Evolutionary conservation across 2,797 vertebrate species (phyloP), one percentile per base, ranked within the genome.

Genomic region (Acanthornis magna): DNA sequence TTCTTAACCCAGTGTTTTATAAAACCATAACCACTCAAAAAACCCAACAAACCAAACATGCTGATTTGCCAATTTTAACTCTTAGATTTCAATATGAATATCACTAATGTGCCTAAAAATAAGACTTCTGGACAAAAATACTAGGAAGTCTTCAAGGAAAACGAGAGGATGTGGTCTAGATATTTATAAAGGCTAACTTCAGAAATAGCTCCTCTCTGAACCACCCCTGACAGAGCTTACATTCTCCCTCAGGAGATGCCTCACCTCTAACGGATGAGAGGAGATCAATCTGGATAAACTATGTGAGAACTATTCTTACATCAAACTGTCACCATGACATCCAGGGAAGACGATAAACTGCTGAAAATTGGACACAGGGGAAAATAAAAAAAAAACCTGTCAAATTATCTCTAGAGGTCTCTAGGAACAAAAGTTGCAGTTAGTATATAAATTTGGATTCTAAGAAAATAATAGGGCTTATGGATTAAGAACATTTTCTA

Each of bases 401-500:
- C n/a, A 85, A 67, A 53, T 74, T 60, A 38, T 32, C 53, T 90
- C 23, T 21, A n/a, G 16, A 77, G 22, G 62, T 20, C 62, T 65
- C 38, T 26, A 55, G 48, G 48, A 85, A 85, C 4, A 30, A 20
- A 45, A 89, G 11, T 36, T 48, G 38, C 18, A 68, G 36, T 22
- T 54, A 10, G 22, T 16, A 60, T 3, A 66, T 21, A 48, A 66
- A 67, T 40, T 18, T 20, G 21, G 74, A 47, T 63, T 54, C 13
- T 62, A 50, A 36, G 20, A 67, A 73, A 88, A 51, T 27, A 85
- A 12, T 5, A 70, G 8, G 25, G 11, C 2, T 85, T 60, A 67
- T 0, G 0, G 61, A 77, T 71, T 63, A 67, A 45, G 16, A 74
- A 62, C 50, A 11, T 0, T 21, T 36, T 68, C 67, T 12, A 55